Percentiles rank a stretch among this genome's conserved stretches.
Evolutionary conservation across 2,888 invertebrate species (phyloP).

Genomic region (Epinotia ramella): DNA sequence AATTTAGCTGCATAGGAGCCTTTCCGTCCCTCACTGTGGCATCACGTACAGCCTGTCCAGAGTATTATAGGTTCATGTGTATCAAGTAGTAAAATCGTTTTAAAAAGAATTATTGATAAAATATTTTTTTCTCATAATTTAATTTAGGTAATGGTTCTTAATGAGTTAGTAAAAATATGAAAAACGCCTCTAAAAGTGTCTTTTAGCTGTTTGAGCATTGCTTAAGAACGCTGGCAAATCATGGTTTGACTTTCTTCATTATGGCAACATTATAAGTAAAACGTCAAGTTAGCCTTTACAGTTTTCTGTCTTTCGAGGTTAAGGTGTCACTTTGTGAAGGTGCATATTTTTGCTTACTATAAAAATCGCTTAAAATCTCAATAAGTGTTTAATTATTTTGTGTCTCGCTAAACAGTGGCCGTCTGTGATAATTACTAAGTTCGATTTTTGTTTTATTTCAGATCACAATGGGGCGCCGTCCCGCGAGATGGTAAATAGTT

Average conservation of each 20-base stretch:
- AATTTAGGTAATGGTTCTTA: too few species aligned
- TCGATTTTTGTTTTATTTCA: conserved; percentile 76
- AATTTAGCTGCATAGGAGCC: too few species aligned
- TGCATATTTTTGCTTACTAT: conserved; percentile 61
- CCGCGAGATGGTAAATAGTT: conserved; percentile 97
- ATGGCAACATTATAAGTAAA: conserved; percentile 33
- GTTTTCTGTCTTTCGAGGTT: conserved; percentile 60
- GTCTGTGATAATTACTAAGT: conserved; percentile 58
- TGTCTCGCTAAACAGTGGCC: conserved; percentile 49
- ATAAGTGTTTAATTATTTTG: conserved; percentile 53
- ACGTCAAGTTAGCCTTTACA: conserved; percentile 50
- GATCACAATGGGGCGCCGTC: conserved; percentile 97
- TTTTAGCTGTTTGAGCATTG: neutral
- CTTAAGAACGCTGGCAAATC: conserved; percentile 2
- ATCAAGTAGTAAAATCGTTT: too few species aligned
- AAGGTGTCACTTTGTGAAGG: conserved; percentile 82
- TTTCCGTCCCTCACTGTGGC: too few species aligned
- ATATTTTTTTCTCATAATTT: too few species aligned
- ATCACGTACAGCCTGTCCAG: too few species aligned
- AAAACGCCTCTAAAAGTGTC: neutral
- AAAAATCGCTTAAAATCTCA: conserved; percentile 69
- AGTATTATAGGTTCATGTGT: too few species aligned
- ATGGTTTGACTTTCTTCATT: neutral
- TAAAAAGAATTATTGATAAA: too few species aligned
- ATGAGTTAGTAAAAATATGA: too few species aligned